A percentile compares a stretch with the other conserved stretches of the same genome.
These are phyloP conservation scores for Piscicola geometra DNA, from an alignment of 2,888 invertebrate species.

Conservation along the genomic window DNA sequence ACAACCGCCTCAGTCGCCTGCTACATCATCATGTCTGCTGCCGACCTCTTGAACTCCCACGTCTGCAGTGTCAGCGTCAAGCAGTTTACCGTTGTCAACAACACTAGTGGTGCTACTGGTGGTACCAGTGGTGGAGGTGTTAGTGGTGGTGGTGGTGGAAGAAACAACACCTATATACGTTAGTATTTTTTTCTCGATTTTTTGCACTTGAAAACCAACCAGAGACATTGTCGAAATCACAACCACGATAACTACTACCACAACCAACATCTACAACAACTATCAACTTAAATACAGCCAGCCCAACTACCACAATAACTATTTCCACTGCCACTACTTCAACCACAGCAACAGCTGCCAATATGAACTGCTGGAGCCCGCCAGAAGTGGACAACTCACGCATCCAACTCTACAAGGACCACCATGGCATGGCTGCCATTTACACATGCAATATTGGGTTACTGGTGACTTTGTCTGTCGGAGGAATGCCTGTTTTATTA, in stretches of 20 bases:
- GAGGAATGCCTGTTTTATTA: not conserved
- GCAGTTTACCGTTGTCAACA: constrained; percentile 23
- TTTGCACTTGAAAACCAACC: not conserved
- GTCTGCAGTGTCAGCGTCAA: constrained; percentile 22
- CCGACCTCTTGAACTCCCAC: constrained; percentile 19
- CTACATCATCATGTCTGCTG: constrained; percentile 12
- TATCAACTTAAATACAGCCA: too few species aligned
- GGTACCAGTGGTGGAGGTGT: not conserved
- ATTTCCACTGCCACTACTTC: too few species aligned
- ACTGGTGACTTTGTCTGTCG: too few species aligned
- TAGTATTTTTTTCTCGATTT: not conserved
- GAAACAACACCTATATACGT: not conserved
- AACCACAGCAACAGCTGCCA: not conserved
- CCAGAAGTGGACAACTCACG: constrained; percentile 21
- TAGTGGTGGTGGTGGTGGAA: not conserved
- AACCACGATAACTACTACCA: too few species aligned
- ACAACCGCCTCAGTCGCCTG: constrained; percentile 25
- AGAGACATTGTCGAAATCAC: too few species aligned
- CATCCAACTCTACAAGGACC: constrained; percentile 13
- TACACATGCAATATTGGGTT: constrained; percentile 24
- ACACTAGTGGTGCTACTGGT: not conserved
- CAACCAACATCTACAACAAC: too few species aligned
- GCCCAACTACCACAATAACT: too few species aligned
- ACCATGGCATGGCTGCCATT: constrained; percentile 6
- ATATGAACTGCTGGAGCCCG: constrained; percentile 16